Conservation (phyloP, 2,113 vertebrate genomes). For the Sylvicapra grimmia region DNA sequence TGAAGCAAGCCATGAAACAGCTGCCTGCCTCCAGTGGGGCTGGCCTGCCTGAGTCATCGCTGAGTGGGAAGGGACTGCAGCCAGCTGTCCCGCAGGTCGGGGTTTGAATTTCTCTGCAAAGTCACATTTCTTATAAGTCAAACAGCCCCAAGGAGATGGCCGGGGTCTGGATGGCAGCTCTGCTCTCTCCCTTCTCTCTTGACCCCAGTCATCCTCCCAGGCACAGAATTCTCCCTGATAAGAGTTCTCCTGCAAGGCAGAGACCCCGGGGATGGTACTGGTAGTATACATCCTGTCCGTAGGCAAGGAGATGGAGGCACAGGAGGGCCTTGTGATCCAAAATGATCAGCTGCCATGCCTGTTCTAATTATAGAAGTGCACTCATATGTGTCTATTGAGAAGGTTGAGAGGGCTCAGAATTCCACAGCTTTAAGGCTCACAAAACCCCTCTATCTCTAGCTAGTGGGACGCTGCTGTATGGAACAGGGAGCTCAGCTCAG, state of each 20-base stretch:
- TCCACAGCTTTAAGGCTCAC: not conserved
- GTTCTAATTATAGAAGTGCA: not conserved
- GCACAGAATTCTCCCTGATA: not conserved
- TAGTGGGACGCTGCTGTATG: not conserved
- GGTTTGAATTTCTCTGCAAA: slow-evolving; percentile 47
- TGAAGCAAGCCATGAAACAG: not conserved
- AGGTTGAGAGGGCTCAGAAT: not conserved
- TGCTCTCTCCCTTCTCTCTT: not conserved
- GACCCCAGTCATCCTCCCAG: not conserved
- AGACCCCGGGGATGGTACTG: not conserved
- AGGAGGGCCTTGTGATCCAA: not conserved
- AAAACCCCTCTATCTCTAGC: not conserved
- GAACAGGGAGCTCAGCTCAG: not conserved
- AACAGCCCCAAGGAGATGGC: not conserved
- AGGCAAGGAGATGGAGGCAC: not conserved
- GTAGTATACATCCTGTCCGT: not conserved
- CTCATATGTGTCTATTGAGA: not conserved
- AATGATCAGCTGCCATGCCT: not conserved
- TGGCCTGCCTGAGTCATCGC: slow-evolving; percentile 5
- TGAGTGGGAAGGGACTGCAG: slow-evolving; percentile 18
- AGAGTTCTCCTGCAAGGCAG: not conserved
- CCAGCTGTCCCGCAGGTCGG: slow-evolving; percentile 9
- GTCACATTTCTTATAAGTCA: slow-evolving; percentile 25
- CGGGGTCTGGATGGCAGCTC: not conserved
- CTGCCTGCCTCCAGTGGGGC: not conserved